phyloP scores from a whole-genome alignment of 2,888 invertebrate species.

The Marronus borbonicus region DNA sequence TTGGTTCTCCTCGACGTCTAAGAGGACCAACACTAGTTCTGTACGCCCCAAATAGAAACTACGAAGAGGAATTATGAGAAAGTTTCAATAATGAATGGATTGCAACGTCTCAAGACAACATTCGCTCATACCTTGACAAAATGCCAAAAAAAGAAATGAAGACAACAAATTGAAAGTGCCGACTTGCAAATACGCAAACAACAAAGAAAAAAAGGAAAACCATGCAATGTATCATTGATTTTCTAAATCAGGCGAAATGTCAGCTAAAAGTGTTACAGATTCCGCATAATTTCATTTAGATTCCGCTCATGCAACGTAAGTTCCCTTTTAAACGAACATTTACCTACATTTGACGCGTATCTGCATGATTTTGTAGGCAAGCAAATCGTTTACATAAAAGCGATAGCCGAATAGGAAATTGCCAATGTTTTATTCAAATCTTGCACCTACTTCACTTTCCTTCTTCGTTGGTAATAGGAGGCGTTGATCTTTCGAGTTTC shows the following conservation, averaged over 20 bases:
- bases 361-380: neutral
- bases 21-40: too few species aligned
- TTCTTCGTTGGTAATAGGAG: neutral
- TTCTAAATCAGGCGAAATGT: constrained; percentile 15
- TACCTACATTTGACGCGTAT: constrained; percentile 1
- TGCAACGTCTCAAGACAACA: too few species aligned
- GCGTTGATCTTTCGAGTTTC: neutral
- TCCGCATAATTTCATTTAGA: constrained; percentile 4
- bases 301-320: neutral
- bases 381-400: too few species aligned
- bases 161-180: neutral
- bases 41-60: too few species aligned
- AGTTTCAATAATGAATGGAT: too few species aligned
- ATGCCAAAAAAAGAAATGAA: too few species aligned
- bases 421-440: constrained; percentile 15
- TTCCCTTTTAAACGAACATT: neutral
- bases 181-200: neutral
- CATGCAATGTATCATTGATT: neutral
- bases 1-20: too few species aligned
- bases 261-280: constrained; percentile 6
- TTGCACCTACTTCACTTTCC: neutral
- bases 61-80: too few species aligned
- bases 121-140: too few species aligned
- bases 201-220: neutral
- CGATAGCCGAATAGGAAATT: neutral